Percentiles rank a stretch among this genome's conserved stretches.
These are phyloP conservation scores for Sitta carolinensis DNA, from an alignment of 2,797 vertebrate species.

Conservation along the genomic window DNA sequence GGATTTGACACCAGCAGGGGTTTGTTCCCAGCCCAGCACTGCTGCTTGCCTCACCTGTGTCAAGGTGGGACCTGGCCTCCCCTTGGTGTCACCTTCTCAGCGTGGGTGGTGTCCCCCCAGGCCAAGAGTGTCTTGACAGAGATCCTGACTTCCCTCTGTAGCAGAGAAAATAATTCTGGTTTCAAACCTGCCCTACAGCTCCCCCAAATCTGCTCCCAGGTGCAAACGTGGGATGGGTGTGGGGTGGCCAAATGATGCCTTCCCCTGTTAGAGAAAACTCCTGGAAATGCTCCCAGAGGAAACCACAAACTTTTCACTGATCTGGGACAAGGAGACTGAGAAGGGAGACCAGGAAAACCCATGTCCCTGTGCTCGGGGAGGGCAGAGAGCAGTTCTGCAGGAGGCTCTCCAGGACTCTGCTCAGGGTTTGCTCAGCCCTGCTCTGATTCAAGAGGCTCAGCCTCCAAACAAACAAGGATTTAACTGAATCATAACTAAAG, in stretches of 20 bases:
- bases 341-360: background rate
- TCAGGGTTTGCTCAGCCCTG: background rate
- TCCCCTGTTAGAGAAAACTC: background rate
- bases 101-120: too few relatives aligned
- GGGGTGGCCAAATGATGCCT: background rate
- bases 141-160: background rate
- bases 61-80: background rate
- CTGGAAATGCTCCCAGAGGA: background rate
- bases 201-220: background rate
- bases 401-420: background rate
- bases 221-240: background rate
- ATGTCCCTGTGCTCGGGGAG: background rate
- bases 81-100: background rate
- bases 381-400: background rate
- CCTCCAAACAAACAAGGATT: constrained; percentile 31
- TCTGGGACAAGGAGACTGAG: background rate
- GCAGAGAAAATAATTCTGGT: background rate
- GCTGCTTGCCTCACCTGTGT: background rate
- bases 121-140: background rate
- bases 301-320: background rate
- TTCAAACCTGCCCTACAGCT: background rate
- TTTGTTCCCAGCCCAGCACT: background rate
- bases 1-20: background rate
- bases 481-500: constrained; percentile 15
- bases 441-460: constrained; percentile 1